phyloP scores from a whole-genome alignment of 2,113 vertebrate genomes.

The Myrmecophaga tridactyla region DNA sequence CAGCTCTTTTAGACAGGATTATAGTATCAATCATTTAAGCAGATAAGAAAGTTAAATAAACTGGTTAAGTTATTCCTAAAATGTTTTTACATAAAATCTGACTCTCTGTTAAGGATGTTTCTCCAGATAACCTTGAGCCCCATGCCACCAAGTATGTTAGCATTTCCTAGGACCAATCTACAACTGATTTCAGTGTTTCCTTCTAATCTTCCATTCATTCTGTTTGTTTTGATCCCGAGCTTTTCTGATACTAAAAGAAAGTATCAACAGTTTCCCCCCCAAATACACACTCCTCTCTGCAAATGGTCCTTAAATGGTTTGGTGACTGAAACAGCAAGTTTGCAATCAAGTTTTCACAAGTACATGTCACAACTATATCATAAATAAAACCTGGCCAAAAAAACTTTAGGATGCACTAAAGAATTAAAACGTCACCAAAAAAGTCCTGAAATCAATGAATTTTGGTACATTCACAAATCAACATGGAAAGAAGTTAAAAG shows the following conservation, averaged over 20 bases:
- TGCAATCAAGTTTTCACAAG: neutral
- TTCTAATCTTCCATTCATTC: neutral
- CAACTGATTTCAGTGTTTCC: neutral
- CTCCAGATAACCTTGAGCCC: neutral
- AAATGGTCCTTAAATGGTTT: neutral
- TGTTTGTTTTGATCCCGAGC: neutral
- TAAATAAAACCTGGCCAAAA: neutral
- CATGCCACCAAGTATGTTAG: neutral
- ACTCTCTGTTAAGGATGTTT: neutral
- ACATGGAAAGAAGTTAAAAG: neutral
- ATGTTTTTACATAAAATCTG: neutral
- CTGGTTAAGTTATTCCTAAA: neutral
- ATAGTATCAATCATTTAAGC: neutral
- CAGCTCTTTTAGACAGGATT: neutral
- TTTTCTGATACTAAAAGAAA: neutral
- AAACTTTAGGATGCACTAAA: neutral
- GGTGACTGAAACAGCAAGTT: neutral
- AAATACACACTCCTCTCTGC: no score
- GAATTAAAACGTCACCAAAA: no score
- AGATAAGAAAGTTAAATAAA: neutral
- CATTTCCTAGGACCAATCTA: no score
- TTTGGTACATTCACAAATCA: neutral
- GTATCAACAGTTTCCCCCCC: neutral
- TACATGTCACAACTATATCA: neutral
- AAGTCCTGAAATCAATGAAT: no score